Evolutionary conservation across 1,140 invertebrate genomes (phyloP), one percentile per base, ranked within the genome.

Genomic region (Battus philenor): DNA sequence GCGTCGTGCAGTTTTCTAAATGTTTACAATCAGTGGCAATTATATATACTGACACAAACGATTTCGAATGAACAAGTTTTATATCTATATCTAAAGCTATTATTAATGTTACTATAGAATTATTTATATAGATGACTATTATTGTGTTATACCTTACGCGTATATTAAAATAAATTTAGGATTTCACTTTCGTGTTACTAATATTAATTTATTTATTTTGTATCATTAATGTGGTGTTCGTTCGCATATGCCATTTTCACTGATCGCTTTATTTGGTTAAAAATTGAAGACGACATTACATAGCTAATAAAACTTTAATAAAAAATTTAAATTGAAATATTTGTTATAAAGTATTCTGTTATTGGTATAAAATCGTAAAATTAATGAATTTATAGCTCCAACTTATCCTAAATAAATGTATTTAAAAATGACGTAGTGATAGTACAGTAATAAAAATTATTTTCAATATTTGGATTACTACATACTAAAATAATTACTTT

Each of bases 151-250:
- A 70, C 47, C 71, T 80, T 78, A 70, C 39, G 39, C 45, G 11
- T 54, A 68, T 38, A 69, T 69, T 76, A 70, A 83, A 77, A 73
- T 71, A 72, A 72, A 69, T 77, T 68, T 78, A 79, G 76, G 75
- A 76, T 57, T 61, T 59, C 43, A 60, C 60, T 66, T 59, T 74
- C 67, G 59, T 65, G 56, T 75, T 67, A n/a, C 56, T 71, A 68
- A 65, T 62, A 73, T 72, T 64, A 60, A 68, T 63, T 60, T 62
- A 50, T 63, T 67, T 73, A 65, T 71, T 67, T 64, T 76, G 59
- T 77, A 71, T 66, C 50, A 61, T 70, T 77, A 76, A 54, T 68
- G 54, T 83, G 79, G 79, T 83, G 79, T 83, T 83, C 79, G 60
- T 75, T 79, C 58, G 71, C 49, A 50, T 46, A 38, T 66, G 79